Percentiles rank a stretch among this genome's conserved stretches.
Conservation (phyloP, 2,797 vertebrate genomes). For the Saguinus oedipus region DNA sequence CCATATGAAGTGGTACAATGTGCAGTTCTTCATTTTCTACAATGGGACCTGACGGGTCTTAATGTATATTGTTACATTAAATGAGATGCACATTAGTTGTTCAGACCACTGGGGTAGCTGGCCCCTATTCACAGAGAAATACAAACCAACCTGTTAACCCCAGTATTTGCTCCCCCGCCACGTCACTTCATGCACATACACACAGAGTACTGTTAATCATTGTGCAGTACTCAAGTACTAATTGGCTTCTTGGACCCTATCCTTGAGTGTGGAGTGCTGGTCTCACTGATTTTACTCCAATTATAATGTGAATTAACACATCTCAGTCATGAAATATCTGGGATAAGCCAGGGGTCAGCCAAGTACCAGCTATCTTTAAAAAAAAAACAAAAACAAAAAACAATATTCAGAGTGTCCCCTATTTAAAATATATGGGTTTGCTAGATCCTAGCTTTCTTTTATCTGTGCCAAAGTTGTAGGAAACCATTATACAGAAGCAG, state of each 20-base stretch:
- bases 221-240: neutral
- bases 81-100: slow-evolving; percentile 84
- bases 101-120: slow-evolving; percentile 75
- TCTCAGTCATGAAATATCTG: neutral
- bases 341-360: neutral
- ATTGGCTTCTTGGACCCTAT: slow-evolving; percentile 42
- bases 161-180: neutral
- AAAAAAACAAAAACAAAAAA: no score
- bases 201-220: neutral
- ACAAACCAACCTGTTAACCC: slow-evolving; percentile 61
- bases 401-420: neutral
- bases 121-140: slow-evolving; percentile 78
- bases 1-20: slow-evolving; percentile 82
- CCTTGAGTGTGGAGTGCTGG: neutral
- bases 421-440: neutral
- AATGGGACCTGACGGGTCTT: slow-evolving; percentile 83
- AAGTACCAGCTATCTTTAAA: neutral
- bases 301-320: neutral
- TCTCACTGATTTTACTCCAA: neutral
- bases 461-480: neutral
- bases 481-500: neutral
- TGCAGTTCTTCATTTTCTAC: slow-evolving; percentile 84
- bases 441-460: slow-evolving; percentile 55
- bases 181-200: neutral
- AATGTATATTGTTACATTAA: slow-evolving; percentile 86